Evolutionary conservation across 2,113 vertebrate species (phyloP).

Genomic region (Platysternon megacephalum): DNA sequence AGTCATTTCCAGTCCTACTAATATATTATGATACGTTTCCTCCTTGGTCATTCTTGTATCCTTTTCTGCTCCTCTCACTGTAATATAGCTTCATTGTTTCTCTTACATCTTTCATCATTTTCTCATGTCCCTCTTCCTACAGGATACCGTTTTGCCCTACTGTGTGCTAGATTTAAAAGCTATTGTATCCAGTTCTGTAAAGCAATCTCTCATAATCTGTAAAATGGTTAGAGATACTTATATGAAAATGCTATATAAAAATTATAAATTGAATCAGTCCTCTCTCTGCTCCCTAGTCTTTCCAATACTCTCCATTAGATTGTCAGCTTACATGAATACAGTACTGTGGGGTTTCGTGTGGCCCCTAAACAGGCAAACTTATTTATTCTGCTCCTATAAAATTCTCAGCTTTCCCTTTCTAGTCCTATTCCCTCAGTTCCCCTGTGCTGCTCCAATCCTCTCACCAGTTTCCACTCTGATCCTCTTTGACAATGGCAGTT

Average conservation of each 20-base stretch:
- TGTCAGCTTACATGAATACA: constrained; percentile 43
- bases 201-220: constrained; percentile 31
- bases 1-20: background rate
- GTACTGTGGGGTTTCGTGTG: constrained; percentile 1
- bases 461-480: background rate
- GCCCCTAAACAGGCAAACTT: constrained; percentile 34
- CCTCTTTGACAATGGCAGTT: background rate
- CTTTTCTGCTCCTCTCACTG: background rate
- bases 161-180: constrained; percentile 31
- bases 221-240: constrained; percentile 18
- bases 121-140: background rate
- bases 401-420: constrained; percentile 29
- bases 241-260: constrained; percentile 41
- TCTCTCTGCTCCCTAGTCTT: background rate
- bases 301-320: constrained; percentile 3
- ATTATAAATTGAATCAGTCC: constrained; percentile 20
- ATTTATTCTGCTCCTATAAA: constrained; percentile 30
- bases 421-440: background rate
- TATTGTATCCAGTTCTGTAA: background rate
- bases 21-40: background rate
- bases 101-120: background rate
- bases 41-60: background rate
- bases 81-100: background rate
- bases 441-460: background rate
- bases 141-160: constrained; percentile 9